Percentiles rank a stretch among this genome's conserved stretches.
These are phyloP conservation scores for Paracyclopina nana DNA, from an alignment of 1,140 invertebrate genomes.

Conservation along the genomic window DNA sequence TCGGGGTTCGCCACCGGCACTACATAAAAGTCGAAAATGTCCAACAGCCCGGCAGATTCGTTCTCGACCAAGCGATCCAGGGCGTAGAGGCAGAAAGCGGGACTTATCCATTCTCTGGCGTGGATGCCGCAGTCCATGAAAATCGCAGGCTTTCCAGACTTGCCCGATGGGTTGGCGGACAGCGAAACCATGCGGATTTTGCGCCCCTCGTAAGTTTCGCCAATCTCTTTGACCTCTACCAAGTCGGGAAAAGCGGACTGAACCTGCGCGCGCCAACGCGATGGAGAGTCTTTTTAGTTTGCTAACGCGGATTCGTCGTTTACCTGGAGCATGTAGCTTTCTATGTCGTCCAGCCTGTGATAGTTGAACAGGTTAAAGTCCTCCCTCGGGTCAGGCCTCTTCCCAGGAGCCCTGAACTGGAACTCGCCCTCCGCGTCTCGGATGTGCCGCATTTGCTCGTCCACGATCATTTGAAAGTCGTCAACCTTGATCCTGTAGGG, in stretches of 20 bases:
- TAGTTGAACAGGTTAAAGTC: too few relatives aligned
- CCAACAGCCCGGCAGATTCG: slow-evolving; percentile 36
- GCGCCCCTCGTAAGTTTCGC: slow-evolving; percentile 27
- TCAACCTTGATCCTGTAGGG: not conserved
- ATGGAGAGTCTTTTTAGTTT: too few relatives aligned
- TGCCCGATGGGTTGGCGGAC: slow-evolving; percentile 18
- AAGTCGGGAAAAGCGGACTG: too few relatives aligned
- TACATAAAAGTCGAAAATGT: slow-evolving; percentile 42
- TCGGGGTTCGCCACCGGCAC: slow-evolving; percentile 40
- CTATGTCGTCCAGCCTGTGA: too few relatives aligned
- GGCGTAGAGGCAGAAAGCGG: slow-evolving; percentile 60
- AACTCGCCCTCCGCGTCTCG: not conserved
- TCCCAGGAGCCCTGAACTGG: not conserved
- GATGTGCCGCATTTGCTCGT: not conserved
- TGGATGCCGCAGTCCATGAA: slow-evolving; percentile 35
- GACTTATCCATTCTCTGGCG: slow-evolving; percentile 76
- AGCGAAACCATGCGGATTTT: slow-evolving; percentile 28
- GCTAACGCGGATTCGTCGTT: too few relatives aligned
- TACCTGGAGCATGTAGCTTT: too few relatives aligned
- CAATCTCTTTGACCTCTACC: slow-evolving; percentile 23
- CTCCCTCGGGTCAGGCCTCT: too few relatives aligned
- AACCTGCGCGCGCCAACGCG: too few relatives aligned
- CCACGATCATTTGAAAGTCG: not conserved
- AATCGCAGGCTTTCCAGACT: slow-evolving; percentile 22
- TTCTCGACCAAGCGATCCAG: slow-evolving; percentile 47